A percentile compares a stretch with the other conserved stretches of the same genome.
phyloP scores from a whole-genome alignment of 2,113 vertebrate genomes.

The Leucoraja erinaceus region DNA sequence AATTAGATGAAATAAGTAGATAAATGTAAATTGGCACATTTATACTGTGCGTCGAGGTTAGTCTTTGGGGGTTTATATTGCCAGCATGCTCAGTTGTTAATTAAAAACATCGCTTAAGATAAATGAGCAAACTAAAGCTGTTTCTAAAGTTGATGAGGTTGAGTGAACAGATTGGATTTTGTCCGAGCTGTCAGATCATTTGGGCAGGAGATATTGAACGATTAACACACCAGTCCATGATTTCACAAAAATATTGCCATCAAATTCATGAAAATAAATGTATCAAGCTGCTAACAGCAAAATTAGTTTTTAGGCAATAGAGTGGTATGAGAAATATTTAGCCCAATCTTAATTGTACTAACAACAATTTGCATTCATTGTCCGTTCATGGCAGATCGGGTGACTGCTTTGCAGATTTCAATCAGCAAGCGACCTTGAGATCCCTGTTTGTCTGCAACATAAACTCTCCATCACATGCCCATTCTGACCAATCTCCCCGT shows the following conservation, averaged over 20 bases:
- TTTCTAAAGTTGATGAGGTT: constrained; percentile 11
- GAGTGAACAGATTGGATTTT: constrained; percentile 18
- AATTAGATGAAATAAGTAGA: neutral
- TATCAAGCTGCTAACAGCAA: neutral
- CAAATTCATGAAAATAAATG: neutral
- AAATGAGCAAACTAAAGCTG: neutral
- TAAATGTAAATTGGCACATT: neutral
- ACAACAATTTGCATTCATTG: neutral
- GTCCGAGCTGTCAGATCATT: neutral
- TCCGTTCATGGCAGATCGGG: too few species aligned
- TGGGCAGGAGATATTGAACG: neutral
- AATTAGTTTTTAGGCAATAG: neutral
- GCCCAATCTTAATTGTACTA: neutral
- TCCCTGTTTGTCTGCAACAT: too few species aligned
- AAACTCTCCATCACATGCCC: too few species aligned
- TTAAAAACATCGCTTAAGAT: neutral
- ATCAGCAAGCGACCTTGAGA: too few species aligned
- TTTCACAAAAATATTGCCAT: neutral
- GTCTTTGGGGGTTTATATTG: neutral
- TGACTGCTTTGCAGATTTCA: too few species aligned
- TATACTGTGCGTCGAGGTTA: neutral
- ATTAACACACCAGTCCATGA: neutral
- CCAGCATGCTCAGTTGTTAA: neutral
- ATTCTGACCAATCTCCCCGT: too few species aligned
- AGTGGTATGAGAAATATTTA: neutral